Evolutionary conservation across 2,888 invertebrate genomes (phyloP), one percentile per base, ranked within the genome.

Genomic region (Encarsia formosa): DNA sequence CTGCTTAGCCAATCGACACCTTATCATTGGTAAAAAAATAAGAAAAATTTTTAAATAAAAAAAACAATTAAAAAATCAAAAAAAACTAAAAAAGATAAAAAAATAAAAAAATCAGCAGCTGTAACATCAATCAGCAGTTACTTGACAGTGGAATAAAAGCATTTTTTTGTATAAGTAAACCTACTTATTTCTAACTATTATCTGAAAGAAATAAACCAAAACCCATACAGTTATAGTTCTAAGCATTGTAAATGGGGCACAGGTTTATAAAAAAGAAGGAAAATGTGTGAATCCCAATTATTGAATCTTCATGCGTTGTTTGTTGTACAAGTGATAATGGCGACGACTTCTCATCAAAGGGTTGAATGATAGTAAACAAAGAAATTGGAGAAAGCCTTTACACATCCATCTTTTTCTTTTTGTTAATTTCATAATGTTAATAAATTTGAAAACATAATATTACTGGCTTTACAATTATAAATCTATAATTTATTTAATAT

Each of bases 141-240:
- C 65, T 62, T 64, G 65, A 63, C 65, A 65, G 63, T 60, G 64
- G 65, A 63, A 61, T 60, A 64, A 62, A 67, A 64, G 60, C 61
- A 64, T 59, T 61, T 66, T 67, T 65, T 64, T 63, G 68, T 65
- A 65, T 59, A 67, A 69, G 67, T 66, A 68, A 69, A 57, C 60
- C 56, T 62, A 66, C 64, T 67, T 65, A 68, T 64, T 65, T 66
- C 65, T 65, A 68, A 68, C 75, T 76, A 77, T 78, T 78, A 78
- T 77, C 77, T 78, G 78, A 79, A 79, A 78, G 76, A 77, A 76
- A 77, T 70, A 76, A 74, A 76, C 45, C 42, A 70, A 63, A 53
- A 59, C 57, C 61, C 62, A 61, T 62, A 64, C 40, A 59, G 66
- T 64, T 65, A 63, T 62, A 66, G 62, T 65, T 67, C 61, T 63